Base-by-base conservation (phyloP, 2,888 invertebrate species). In the Cataglyphis cursor region DNA sequence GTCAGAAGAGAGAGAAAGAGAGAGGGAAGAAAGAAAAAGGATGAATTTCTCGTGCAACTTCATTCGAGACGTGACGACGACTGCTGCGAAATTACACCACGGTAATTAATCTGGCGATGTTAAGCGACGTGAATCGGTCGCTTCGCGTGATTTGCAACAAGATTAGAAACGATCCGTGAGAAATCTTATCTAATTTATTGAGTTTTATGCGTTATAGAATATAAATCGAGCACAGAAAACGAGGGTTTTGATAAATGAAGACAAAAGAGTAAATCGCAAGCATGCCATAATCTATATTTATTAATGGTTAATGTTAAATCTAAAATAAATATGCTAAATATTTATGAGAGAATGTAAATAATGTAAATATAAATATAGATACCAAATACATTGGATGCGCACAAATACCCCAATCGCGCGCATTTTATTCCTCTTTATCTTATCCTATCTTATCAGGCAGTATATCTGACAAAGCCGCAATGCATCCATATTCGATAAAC, bases 401-500 rank as follows among this genome's bases (percentile, higher is more conserved):
- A 61, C 28, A n/a, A 44, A 73, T 62, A 62, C 10, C 10, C 10
- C 48, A 62, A 62, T 38, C 15, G 44, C 31, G 31, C n/a, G n/a
- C n/a, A n/a, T 62, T 74, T 74, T 8, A 41, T 31, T 48, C 44
- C 38, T 83, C 44, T 68, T 31, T 28, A 18, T n/a, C n/a, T n/a
- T n/a, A n/a, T n/a, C n/a, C n/a, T 61, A 24, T 51, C 51, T 51
- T 51, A 51, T 12, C 57, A 18, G 51, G 73, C 57, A 70, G 76
- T 21, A 61, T 41, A 51, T 24, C n/a, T 59, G 44, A 83, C 89
- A 85, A 83, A 84, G 83, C 81, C 61, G 54, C 15, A 62, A 61
- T 48, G 76, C 76, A 85, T 51, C 74, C 68, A 48, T 85, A 57
- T 66, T 76, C 73, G 75, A 89, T 85, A 83, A 87, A 82, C 81